A percentile compares a stretch with the other conserved stretches of the same genome.
Conservation (phyloP, 2,888 invertebrate species). For the Mythimna impura region DNA sequence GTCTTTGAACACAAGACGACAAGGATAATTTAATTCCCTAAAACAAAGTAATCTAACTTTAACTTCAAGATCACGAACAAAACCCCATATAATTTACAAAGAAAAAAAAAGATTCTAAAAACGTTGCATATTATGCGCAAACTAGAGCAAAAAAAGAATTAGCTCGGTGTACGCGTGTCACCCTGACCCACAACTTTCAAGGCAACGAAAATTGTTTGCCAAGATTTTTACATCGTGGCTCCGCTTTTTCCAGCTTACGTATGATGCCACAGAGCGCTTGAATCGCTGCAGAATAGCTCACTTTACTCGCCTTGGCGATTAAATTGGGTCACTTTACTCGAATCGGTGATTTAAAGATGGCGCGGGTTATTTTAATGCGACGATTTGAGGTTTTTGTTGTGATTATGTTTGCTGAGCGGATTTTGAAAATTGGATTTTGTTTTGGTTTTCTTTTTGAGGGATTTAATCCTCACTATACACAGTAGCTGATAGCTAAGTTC, state of each 20-base stretch:
- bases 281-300: constrained; percentile 54
- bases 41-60: constrained; percentile 6
- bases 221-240: constrained; percentile 67
- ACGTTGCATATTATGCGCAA: constrained; percentile 63
- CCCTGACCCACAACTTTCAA: constrained; percentile 79
- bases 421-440: constrained; percentile 28
- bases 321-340: constrained; percentile 59
- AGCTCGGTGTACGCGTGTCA: constrained; percentile 62
- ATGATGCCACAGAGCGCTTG: constrained; percentile 44
- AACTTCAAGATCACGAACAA: constrained; percentile 17
- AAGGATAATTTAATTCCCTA: neutral
- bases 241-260: constrained; percentile 58
- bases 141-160: constrained; percentile 65
- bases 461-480: constrained; percentile 10
- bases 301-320: constrained; percentile 57
- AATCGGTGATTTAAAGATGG: constrained; percentile 51
- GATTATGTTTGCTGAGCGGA: constrained; percentile 21
- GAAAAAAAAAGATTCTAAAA: constrained; percentile 54
- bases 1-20: neutral
- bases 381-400: constrained; percentile 35
- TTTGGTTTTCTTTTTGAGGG: neutral
- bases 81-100: constrained; percentile 12
- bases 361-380: constrained; percentile 15
- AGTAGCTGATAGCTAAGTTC: neutral
- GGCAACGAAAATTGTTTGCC: constrained; percentile 73